Evolutionary conservation across 2,797 vertebrate genomes (phyloP).

Genomic region (Odontamblyopus rebecca): DNA sequence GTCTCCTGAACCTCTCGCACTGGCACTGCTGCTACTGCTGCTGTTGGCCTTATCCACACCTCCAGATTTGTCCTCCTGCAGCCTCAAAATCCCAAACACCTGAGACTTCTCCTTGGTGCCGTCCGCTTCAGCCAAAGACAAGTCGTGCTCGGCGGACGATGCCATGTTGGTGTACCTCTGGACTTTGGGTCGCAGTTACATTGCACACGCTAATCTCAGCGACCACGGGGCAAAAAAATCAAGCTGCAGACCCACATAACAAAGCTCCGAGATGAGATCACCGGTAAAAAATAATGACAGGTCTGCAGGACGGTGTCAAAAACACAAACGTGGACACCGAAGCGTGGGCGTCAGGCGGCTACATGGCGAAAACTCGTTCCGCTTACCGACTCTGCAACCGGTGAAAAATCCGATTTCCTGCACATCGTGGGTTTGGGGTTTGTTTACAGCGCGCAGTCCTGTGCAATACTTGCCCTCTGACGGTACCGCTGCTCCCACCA

Average conservation of each 20-base stretch:
- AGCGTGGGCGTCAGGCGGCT: slow-evolving; percentile 20
- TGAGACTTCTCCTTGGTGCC: slow-evolving; percentile 74
- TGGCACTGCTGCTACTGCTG: slow-evolving; percentile 9
- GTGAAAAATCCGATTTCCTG: neutral
- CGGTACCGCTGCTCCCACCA: slow-evolving; percentile 55
- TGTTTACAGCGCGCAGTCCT: slow-evolving; percentile 68
- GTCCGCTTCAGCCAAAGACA: slow-evolving; percentile 77
- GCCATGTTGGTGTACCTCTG: slow-evolving; percentile 67
- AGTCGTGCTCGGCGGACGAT: slow-evolving; percentile 81
- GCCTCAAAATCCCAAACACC: slow-evolving; percentile 78
- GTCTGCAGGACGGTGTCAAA: slow-evolving; percentile 7
- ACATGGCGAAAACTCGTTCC: slow-evolving; percentile 39
- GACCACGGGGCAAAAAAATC: slow-evolving; percentile 25
- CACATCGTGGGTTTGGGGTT: slow-evolving; percentile 43
- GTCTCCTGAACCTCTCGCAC: slow-evolving; percentile 65
- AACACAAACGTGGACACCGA: slow-evolving; percentile 13
- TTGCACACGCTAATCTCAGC: slow-evolving; percentile 18
- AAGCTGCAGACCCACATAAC: slow-evolving; percentile 41
- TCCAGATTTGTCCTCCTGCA: slow-evolving; percentile 77
- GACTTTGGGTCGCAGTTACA: neutral
- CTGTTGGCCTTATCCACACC: slow-evolving; percentile 63
- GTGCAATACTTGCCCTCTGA: slow-evolving; percentile 19
- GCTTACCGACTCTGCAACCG: neutral
- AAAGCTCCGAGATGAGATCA: slow-evolving; percentile 20
- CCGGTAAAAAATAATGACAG: slow-evolving; percentile 30